Evolutionary conservation across 2,888 invertebrate genomes (phyloP).

Genomic region (Tuberolachnus salignus): DNA sequence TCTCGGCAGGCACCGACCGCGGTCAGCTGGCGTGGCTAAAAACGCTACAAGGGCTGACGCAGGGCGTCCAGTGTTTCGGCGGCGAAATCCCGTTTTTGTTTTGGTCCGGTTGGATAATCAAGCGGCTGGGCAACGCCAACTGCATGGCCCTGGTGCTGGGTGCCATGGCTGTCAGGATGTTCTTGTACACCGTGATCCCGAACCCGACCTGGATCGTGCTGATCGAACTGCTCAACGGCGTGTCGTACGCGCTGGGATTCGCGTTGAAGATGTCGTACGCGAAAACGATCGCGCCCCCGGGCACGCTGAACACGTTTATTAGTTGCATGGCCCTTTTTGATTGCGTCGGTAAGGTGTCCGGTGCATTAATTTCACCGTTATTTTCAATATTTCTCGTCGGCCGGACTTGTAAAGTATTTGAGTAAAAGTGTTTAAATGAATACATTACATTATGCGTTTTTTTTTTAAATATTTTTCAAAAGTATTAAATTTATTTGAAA

Average conservation of each 20-base stretch:
- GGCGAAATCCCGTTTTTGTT: conserved; percentile 89
- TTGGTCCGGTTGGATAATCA: conserved; percentile 74
- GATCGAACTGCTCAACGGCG: conserved; percentile 84
- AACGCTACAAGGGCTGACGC: conserved; percentile 76
- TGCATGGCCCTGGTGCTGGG: conserved; percentile 83
- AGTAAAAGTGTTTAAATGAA: too few species aligned
- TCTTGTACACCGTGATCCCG: conserved; percentile 79
- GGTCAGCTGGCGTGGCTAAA: conserved; percentile 67
- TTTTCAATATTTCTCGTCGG: too few species aligned
- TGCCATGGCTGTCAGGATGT: conserved; percentile 79
- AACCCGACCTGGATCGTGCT: conserved; percentile 86
- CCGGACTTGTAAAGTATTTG: too few species aligned
- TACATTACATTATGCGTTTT: too few species aligned
- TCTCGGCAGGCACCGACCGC: background rate
- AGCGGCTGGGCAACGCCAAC: conserved; percentile 79
- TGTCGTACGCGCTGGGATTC: conserved; percentile 87
- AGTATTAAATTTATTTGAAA: too few species aligned
- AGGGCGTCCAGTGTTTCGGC: conserved; percentile 79
- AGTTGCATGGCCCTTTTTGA: conserved; percentile 86
- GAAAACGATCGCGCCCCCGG: conserved; percentile 79
- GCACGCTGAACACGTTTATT: conserved; percentile 86
- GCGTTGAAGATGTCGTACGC: conserved; percentile 89
- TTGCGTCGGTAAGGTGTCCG: conserved; percentile 73
- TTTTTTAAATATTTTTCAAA: too few species aligned
- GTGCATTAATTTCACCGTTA: too few species aligned